phyloP scores from a whole-genome alignment of 1,140 invertebrate genomes.

The Drosophila busckii region DNA sequence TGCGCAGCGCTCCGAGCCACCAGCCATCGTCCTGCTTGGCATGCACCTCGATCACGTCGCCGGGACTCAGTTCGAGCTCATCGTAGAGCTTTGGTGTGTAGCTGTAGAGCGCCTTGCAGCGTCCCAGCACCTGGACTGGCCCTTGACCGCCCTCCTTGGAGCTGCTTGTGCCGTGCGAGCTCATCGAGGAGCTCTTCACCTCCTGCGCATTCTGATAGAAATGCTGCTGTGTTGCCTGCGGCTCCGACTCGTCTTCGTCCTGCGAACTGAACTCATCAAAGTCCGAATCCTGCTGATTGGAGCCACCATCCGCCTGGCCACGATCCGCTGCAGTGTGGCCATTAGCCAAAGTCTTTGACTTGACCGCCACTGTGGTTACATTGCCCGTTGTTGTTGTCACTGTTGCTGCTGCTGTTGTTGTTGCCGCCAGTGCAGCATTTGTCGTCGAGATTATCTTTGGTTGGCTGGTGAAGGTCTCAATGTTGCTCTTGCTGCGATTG shows the following conservation, averaged over 20 bases:
- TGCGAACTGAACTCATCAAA: slow-evolving; percentile 89
- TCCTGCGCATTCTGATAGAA: slow-evolving; percentile 67
- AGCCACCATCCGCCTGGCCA: slow-evolving; percentile 90
- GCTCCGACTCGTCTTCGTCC: slow-evolving; percentile 81
- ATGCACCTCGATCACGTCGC: slow-evolving; percentile 92
- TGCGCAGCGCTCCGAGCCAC: slow-evolving; percentile 95
- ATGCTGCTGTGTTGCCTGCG: slow-evolving; percentile 45
- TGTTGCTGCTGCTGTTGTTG: slow-evolving; percentile 11
- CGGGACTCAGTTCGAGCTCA: slow-evolving; percentile 90
- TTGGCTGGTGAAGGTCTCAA: slow-evolving; percentile 72
- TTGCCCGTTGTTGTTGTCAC: background rate
- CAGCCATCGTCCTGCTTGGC: slow-evolving; percentile 96
- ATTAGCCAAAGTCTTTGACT: slow-evolving; percentile 40
- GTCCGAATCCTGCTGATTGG: slow-evolving; percentile 89
- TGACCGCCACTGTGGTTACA: slow-evolving; percentile 6
- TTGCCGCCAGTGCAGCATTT: slow-evolving; percentile 32
- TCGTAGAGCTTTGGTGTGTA: slow-evolving; percentile 93
- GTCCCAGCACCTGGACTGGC: slow-evolving; percentile 41
- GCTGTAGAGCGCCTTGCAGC: slow-evolving; percentile 90
- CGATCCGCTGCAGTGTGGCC: slow-evolving; percentile 80
- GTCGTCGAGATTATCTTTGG: slow-evolving; percentile 69
- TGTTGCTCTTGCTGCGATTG: slow-evolving; percentile 76
- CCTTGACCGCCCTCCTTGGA: slow-evolving; percentile 10
- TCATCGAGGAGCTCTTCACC: slow-evolving; percentile 33
- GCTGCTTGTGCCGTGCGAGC: slow-evolving; percentile 22